Conservation (phyloP, 2,797 vertebrate genomes). For the Gila robusta region DNA sequence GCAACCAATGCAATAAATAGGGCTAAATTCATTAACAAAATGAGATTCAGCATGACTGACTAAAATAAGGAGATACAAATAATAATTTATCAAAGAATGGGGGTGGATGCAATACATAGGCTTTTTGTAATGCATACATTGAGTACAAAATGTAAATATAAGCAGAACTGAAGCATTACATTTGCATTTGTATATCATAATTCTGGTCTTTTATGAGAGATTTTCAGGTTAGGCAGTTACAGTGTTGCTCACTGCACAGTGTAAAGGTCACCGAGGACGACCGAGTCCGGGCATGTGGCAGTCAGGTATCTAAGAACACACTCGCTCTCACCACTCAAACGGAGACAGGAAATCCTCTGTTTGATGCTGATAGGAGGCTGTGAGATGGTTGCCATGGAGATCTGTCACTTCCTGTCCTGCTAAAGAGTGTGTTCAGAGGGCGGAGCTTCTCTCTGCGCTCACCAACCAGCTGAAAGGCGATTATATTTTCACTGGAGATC, state of each 20-base stretch:
- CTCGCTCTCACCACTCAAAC: conserved; percentile 28
- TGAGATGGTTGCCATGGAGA: conserved; percentile 31
- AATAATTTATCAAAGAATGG: not conserved
- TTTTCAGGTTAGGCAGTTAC: not conserved
- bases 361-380: conserved; percentile 74
- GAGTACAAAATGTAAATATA: not conserved
- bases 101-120: not conserved
- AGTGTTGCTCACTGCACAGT: not conserved
- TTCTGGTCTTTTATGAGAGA: not conserved
- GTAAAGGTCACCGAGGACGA: not conserved
- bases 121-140: not conserved
- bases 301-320: conserved; percentile 56
- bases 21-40: conserved; percentile 48
- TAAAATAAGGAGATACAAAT: conserved; percentile 2
- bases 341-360: conserved; percentile 82
- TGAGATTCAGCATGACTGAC: conserved; percentile 43
- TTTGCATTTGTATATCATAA: not conserved
- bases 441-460: not conserved
- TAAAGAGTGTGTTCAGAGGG: conserved; percentile 13
- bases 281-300: not conserved
- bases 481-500: conserved; percentile 37
- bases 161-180: not conserved
- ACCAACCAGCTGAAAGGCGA: not conserved
- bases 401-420: conserved; percentile 22
- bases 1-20: conserved; percentile 16